Base-by-base conservation (phyloP, 2,888 invertebrate species). In the Trachelus iudaicus region DNA sequence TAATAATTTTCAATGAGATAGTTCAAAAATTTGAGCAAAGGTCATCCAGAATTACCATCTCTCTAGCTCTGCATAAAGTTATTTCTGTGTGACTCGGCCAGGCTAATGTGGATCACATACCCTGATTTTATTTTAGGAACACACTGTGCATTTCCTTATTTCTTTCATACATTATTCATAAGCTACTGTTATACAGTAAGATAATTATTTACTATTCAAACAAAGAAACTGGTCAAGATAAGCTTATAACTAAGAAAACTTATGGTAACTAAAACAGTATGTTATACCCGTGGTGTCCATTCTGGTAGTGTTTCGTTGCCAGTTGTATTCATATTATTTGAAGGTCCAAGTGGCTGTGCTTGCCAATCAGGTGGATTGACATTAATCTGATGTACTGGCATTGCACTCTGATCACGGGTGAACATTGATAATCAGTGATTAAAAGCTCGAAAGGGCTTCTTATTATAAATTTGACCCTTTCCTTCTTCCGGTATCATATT, bases 301-400 rank as follows among this genome's bases (percentile, higher is more conserved):
- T 90, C 90, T 77, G 89, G 87, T 79, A 87, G 80, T 34, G 80
- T 79, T 79, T 90, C 90, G 69, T 82, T 88, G 73, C 83, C 84
- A 73, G 85, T 80, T 69, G 89, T 86, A 82, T 87, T 90, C 11
- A 83, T 81, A 79, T 88, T 89, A 82, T 83, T 87, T 40, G 89
- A 87, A 79, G 88, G 86, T 79, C 85, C 85, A 80, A 88, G 82
- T 40, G 75, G 75, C 81, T 89, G 87, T 83, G 88, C 85, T 83
- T 90, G 90, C 90, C 90, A 89, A 84, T 90, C 90, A 77, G 90
- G 89, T 83, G 90, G 90, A 89, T 89, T 88, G 84, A 90, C 90
- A 87, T 88, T 90, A 79, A 90, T 90, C 86, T 90, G 90, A 81
- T 90, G 90, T 82, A 90, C 88, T 82, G 90, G 90, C 90, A 90